Evolutionary conservation across 2,113 vertebrate species (phyloP).

Genomic region (Martes martes): DNA sequence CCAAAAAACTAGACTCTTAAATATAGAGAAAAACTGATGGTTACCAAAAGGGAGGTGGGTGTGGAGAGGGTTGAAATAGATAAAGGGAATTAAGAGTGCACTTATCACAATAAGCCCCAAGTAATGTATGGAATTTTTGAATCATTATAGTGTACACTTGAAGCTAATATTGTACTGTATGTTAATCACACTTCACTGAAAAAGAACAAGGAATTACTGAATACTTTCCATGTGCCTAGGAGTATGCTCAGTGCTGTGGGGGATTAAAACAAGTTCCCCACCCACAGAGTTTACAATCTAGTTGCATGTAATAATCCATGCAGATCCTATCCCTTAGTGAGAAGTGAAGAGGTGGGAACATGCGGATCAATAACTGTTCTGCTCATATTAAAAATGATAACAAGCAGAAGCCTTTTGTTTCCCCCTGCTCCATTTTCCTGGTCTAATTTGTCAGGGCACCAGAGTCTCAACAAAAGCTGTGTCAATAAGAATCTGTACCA

Average conservation of each 20-base stretch:
- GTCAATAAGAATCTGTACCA: slow-evolving; percentile 50
- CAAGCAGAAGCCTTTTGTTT: not conserved
- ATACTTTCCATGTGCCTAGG: not conserved
- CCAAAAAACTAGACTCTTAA: not conserved
- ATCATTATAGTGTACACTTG: not conserved
- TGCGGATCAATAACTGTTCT: not conserved
- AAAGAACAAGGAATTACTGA: not conserved
- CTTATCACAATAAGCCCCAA: not conserved
- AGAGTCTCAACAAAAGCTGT: slow-evolving; percentile 9
- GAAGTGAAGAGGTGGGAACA: not conserved
- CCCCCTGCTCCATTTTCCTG: not conserved
- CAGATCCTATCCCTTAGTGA: not conserved
- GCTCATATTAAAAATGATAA: not conserved
- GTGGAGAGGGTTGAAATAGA: not conserved
- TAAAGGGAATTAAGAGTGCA: not conserved
- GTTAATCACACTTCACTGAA: not conserved
- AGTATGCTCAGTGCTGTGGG: not conserved
- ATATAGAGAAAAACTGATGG: not conserved
- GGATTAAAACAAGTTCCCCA: not conserved
- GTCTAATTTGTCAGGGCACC: slow-evolving; percentile 50
- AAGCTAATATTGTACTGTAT: not conserved
- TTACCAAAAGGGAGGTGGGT: not conserved
- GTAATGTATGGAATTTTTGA: not conserved
- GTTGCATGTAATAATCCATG: not conserved
- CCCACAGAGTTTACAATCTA: not conserved